Percentiles rank a stretch among this genome's conserved stretches.
phyloP scores from a whole-genome alignment of 2,113 vertebrate genomes.

The Tragelaphus buxtoni region DNA sequence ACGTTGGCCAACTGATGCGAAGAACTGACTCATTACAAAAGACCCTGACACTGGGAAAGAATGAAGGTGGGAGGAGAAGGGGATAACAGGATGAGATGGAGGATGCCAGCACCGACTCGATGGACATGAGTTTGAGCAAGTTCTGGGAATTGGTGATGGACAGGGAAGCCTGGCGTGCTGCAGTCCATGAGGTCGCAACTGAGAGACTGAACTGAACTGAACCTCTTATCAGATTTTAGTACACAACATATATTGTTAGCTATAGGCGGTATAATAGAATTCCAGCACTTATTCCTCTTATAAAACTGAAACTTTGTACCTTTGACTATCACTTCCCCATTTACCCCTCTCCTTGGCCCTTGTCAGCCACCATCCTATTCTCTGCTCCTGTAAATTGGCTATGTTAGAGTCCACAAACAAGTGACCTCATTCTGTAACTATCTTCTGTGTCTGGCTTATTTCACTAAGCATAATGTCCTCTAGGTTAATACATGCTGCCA shows the following conservation, averaged over 20 bases:
- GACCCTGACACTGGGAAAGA: not conserved
- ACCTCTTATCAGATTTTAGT: not conserved
- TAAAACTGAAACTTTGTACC: not conserved
- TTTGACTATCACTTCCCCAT: not conserved
- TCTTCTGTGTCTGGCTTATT: not conserved
- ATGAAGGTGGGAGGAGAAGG: not conserved
- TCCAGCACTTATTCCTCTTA: not conserved
- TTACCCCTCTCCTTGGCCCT: not conserved
- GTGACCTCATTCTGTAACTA: not conserved
- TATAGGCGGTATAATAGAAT: not conserved
- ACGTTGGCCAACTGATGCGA: fast-evolving
- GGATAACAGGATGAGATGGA: not conserved
- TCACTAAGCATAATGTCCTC: not conserved
- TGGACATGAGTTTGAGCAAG: not conserved
- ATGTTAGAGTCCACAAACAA: not conserved
- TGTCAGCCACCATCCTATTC: not conserved
- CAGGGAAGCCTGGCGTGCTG: not conserved
- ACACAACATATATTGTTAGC: not conserved
- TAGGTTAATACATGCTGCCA: not conserved
- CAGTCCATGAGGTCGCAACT: not conserved
- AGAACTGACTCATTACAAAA: not conserved
- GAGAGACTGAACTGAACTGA: not conserved
- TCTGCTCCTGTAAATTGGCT: not conserved
- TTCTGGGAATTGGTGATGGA: not conserved
- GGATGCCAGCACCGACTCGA: not conserved